phyloP scores from a whole-genome alignment of 2,113 vertebrate genomes.

The Thalassarche chlororhynchos region DNA sequence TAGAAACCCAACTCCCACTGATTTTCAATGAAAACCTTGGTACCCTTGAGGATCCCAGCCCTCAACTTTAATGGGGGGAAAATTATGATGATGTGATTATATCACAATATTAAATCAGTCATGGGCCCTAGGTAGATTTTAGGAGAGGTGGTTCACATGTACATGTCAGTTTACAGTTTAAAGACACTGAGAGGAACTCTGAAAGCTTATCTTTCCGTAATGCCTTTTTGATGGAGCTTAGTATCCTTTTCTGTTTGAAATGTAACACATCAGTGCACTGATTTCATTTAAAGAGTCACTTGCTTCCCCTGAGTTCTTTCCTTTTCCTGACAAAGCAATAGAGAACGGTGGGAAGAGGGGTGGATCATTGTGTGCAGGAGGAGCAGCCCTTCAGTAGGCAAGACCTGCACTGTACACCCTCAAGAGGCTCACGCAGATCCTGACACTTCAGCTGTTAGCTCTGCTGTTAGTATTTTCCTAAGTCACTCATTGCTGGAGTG shows the following conservation, averaged over 20 bases:
- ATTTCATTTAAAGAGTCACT: neutral
- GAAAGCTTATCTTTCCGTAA: neutral
- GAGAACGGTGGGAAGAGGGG: neutral
- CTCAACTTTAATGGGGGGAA: neutral
- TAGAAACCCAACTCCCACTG: neutral
- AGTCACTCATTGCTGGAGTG: neutral
- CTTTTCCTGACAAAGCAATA: neutral
- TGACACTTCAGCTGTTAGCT: neutral
- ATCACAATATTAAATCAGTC: neutral
- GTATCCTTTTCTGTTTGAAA: neutral
- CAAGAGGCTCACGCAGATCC: neutral
- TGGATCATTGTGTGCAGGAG: neutral
- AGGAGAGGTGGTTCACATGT: neutral
- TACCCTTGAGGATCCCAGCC: neutral
- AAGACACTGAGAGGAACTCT: neutral
- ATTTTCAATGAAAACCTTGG: accelerated
- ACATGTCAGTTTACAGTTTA: neutral
- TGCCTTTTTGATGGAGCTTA: neutral
- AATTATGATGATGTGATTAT: neutral
- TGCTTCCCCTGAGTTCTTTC: neutral
- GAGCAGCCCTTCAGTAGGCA: neutral
- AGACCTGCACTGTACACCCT: neutral
- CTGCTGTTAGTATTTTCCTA: neutral
- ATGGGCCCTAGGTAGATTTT: neutral
- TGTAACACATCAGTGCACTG: neutral